These are phyloP conservation scores for Tinea trinotella DNA, from an alignment of 2,888 invertebrate genomes.

Conservation along the genomic window DNA sequence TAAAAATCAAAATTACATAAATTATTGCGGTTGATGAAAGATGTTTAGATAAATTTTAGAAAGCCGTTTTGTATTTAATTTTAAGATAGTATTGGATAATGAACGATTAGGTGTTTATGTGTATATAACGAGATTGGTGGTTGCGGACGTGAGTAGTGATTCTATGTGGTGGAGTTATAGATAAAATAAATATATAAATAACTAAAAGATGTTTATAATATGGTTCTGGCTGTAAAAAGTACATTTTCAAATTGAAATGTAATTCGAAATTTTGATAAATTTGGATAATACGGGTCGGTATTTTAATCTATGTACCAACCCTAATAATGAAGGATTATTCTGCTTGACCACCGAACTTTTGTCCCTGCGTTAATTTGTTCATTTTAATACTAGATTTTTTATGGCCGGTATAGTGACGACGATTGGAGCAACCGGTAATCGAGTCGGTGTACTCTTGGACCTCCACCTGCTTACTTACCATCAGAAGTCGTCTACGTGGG, in stretches of 20 bases:
- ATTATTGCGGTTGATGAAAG: slow-evolving; percentile 62
- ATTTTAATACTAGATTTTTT: no score
- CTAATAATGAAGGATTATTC: no score
- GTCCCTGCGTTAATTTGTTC: no score
- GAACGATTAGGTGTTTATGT: slow-evolving; percentile 81
- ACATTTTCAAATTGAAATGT: slow-evolving; percentile 61
- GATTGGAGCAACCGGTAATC: not conserved
- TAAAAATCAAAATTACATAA: slow-evolving; percentile 75
- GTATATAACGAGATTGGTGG: slow-evolving; percentile 62
- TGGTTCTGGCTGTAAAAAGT: slow-evolving; percentile 72
- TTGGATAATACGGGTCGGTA: slow-evolving; percentile 60
- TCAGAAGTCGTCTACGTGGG: no score
- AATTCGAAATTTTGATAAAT: slow-evolving; percentile 30
- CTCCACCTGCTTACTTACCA: slow-evolving; percentile 21
- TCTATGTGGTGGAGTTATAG: slow-evolving; percentile 52
- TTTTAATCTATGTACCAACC: slow-evolving; percentile 70
- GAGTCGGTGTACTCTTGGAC: slow-evolving; percentile 1
- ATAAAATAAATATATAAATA: slow-evolving; percentile 68
- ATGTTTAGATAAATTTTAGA: slow-evolving; percentile 66
- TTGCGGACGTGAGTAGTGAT: slow-evolving; percentile 31
- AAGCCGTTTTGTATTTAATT: slow-evolving; percentile 74
- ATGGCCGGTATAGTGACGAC: no score
- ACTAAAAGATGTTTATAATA: slow-evolving; percentile 71
- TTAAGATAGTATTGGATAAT: slow-evolving; percentile 75
- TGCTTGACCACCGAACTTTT: no score